Evolutionary conservation across 92 coral and sea anemone species (phyloP), one percentile per base, ranked within the genome.

Genomic region (Scolanthus callimorphus): DNA sequence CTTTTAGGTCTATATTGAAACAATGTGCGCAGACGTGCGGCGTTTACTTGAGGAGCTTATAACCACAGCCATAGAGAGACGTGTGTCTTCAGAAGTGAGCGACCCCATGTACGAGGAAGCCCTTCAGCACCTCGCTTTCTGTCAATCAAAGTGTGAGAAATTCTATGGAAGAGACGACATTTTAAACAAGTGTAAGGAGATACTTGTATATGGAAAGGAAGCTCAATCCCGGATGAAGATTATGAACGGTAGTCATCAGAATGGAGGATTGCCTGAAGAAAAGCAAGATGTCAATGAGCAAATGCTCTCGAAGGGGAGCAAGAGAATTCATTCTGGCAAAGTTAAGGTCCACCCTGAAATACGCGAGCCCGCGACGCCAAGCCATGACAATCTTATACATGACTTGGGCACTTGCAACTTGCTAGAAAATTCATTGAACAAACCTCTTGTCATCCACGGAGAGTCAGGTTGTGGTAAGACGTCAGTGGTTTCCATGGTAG

Each of bases 381-480:
- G 23, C 52, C 11, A 21, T 4, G 52, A 20, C 4, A 34, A 34
- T 34, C 9, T 34, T 34, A 6, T 15, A 34, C 6, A 34, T 15
- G 23, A 46, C 52, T 6, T 10, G 12, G 11, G 23, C 52, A 20
- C 4, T 4, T 46, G 4, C 17, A 21, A 46, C 23, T 9, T 11
- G 4, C 4, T 10, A 21, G 52, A 46, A 9, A 19, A 9, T 4
- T 11, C 11, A 6, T 4, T 9, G 8, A 46, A 46, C 8, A 27
- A 27, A 45, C 76, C 86, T 26, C 67, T 73, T 20, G 86, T 80
- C 0, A 60, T 80, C 31, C 58, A 73, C 51, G 86, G 86, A 1
- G 70, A 65, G 57, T 80, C 86, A 9, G 86, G 86, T 25, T 80
- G 76, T 45, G 86, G 81, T 2, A 80, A 80, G 67, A 80, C 86